A percentile compares a stretch with the other conserved stretches of the same genome.
phyloP scores from a whole-genome alignment of 2,113 vertebrate species.

The Neoarius graeffei region DNA sequence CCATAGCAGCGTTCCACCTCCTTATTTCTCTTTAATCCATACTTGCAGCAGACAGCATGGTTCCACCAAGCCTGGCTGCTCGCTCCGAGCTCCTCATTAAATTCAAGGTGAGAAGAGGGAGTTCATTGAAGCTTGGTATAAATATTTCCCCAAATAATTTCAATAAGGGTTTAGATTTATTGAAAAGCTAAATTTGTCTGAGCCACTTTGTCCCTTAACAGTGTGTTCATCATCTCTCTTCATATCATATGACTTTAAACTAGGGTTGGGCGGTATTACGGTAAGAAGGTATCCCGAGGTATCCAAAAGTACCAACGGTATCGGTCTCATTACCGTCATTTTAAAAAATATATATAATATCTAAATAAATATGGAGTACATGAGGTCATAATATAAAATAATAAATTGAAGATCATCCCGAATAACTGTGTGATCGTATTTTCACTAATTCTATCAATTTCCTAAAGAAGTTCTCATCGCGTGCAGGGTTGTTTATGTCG shows the following conservation, averaged over 20 bases:
- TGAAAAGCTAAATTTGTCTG: background rate
- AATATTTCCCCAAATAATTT: background rate
- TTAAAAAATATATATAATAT: too few relatives aligned
- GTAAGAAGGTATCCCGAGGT: too few relatives aligned
- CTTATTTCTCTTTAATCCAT: background rate
- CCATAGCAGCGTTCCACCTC: background rate
- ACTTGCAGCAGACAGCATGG: background rate
- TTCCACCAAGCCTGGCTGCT: background rate
- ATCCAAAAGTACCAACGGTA: too few relatives aligned
- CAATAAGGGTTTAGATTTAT: background rate
- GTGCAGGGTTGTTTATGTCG: too few relatives aligned
- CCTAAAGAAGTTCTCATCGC: too few relatives aligned
- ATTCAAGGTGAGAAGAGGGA: background rate
- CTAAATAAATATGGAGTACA: too few relatives aligned
- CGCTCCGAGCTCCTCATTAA: background rate
- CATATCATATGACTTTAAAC: background rate
- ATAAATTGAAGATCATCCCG: too few relatives aligned
- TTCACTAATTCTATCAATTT: too few relatives aligned
- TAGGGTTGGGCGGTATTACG: too few relatives aligned
- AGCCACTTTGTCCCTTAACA: background rate
- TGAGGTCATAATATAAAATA: too few relatives aligned
- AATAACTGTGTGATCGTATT: too few relatives aligned
- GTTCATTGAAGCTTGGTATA: background rate
- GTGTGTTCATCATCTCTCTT: background rate
- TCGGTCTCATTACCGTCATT: too few relatives aligned